Base-by-base conservation (phyloP, 2,113 vertebrate genomes). In the Probosciger aterrimus region DNA sequence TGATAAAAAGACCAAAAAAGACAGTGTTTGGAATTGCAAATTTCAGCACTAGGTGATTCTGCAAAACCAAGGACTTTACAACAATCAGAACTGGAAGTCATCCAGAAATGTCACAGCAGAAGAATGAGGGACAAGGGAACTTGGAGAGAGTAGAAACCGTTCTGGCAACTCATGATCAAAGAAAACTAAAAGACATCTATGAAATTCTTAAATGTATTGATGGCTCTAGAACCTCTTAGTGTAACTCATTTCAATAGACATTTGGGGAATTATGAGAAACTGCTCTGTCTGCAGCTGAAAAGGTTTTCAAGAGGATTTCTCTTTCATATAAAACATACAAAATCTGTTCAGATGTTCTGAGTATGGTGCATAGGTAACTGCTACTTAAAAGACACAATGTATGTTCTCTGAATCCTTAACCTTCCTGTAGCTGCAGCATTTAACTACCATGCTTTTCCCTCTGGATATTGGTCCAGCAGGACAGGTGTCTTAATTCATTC, bases 11-110 rank as follows among this genome's bases (percentile, higher is more conserved):
- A 95, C 90, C 62, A 94, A 96, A 96, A 96, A 91, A 85, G 80
- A 83, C 47, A 91, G 82, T 86, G 87, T 97, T 96, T 97, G 94
- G 93, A 96, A 96, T 97, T 97, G 93, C 94, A 97, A 95, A 97
- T 97, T 97, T 92, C 94, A 80, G 79, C 91, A 82, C 37, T 96
- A 85, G 87, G 91, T 94, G 87, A 94, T 95, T 97, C 82, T 96
- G 93, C 91, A 95, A 94, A 95, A 97, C 88, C 90, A 96, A 91
- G 87, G 91, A 69, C 90, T 96, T 94, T 77, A 82, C 78, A 90
- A 69, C 93, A 82, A 57, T 93, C 82, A 60, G 90, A 96, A 50
- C 79, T 96, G 96, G 93, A 96, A 97, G 87, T 95, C 90, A 91
- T 97, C 96, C 96, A 97, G 92, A 96, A 95, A 94, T 96, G 92